These are phyloP conservation scores for Theonella swinhoei DNA, from an alignment of 37 sponge, comb jelly and placozoan species.

Conservation along the genomic window DNA sequence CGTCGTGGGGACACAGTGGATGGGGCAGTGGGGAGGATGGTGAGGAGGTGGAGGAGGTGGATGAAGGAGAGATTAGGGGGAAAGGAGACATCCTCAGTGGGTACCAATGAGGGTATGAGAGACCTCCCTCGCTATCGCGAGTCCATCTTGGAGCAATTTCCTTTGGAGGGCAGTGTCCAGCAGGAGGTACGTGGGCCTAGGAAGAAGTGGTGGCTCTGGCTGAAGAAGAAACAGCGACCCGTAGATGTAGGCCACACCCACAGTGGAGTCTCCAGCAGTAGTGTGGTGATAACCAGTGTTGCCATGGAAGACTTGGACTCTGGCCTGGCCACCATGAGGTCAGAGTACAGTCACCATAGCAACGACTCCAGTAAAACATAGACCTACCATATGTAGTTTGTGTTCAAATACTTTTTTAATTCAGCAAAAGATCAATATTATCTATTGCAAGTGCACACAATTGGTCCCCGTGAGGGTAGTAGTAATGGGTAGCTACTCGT, in stretches of 20 bases:
- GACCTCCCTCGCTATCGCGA: not conserved
- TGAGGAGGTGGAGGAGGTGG: not conserved
- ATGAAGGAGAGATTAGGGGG: not conserved
- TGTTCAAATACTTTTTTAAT: no score
- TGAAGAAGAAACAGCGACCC: not conserved
- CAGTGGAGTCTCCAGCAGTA: not conserved
- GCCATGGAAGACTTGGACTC: not conserved
- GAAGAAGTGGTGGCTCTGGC: not conserved
- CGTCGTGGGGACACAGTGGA: not conserved
- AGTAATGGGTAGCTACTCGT: no score
- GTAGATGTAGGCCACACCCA: not conserved
- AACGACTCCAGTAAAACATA: no score
- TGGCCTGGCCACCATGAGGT: not conserved
- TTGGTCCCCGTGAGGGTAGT: no score
- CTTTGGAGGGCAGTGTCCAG: not conserved
- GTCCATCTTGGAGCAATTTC: not conserved
- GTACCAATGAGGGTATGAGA: no score
- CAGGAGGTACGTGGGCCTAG: not conserved
- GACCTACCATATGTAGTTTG: no score
- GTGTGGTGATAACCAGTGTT: not conserved
- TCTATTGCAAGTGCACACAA: no score
- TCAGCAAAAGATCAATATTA: no score
- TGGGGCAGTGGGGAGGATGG: not conserved
- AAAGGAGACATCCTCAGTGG: not conserved
- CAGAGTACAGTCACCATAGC: not conserved